Base-by-base conservation (phyloP, 2,797 vertebrate species). In the Micropoecilia bifurca region DNA sequence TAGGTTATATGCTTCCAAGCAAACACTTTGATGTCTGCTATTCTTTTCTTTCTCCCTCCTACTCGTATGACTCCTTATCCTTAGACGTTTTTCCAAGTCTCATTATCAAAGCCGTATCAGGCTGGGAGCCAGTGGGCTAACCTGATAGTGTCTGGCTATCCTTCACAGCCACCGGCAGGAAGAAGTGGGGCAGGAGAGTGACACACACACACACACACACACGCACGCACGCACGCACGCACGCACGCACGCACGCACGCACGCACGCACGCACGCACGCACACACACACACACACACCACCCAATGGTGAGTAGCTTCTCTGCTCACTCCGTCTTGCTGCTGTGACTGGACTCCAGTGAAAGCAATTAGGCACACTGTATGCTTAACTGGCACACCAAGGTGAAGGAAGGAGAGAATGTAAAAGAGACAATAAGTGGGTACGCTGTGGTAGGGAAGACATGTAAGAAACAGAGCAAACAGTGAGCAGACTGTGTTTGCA, bases 101-200 rank as follows among this genome's bases (percentile, higher is more conserved):
- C 83, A 83, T 91, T 91, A 91, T 93, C 91, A 77, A 71, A 81
- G 83, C 90, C 74, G 71, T 76, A 80, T 45, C 85, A 77, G 80
- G 59, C 85, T 39, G 47, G 81, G 81, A 89, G 90, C 81, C 88
- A 90, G 80, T 92, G 90, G 85, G 85, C 81, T 72, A n/a, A 85
- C 76, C 78, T 84, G 89, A 91, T 89, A 91, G 73, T 71, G 83
- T 84, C 83, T 77, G 77, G 82, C 81, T 83, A 80, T 74, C 74
- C 69, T 83, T 82, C 72, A 87, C 71, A 86, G 81, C 71, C 68
- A 77, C 55, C 61, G 84, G 63, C 81, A 84, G 74, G 82, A 76
- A 80, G 53, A 72, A 84, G 82, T 33, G 81, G 69, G 77, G 80
- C 83, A 80, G 53, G 74, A 78, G 71, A 79, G 69, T 22, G 74